Evolutionary conservation across 2,888 invertebrate species (phyloP).

Genomic region (Hemistola chrysoprasaria): DNA sequence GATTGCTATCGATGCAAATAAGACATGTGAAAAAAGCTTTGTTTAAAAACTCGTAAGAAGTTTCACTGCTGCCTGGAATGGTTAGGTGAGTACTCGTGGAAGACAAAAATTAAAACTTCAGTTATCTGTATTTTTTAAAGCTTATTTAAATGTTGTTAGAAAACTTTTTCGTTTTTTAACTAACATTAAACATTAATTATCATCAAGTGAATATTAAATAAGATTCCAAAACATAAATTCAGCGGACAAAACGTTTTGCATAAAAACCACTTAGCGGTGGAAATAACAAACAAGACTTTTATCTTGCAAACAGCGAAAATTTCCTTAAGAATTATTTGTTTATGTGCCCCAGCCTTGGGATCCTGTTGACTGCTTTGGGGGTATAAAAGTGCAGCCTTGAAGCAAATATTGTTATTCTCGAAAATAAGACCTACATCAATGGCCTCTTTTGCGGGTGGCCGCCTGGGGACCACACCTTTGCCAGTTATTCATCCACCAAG

Average conservation of each 20-base stretch:
- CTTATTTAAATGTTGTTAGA: too few species aligned
- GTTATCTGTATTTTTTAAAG: too few species aligned
- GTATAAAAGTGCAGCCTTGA: constrained; percentile 31
- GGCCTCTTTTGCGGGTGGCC: too few species aligned
- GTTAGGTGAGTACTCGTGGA: too few species aligned
- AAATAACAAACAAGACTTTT: constrained; percentile 12
- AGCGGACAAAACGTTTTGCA: constrained; percentile 12
- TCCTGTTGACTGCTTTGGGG: constrained; percentile 24
- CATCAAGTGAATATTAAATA: constrained; percentile 12
- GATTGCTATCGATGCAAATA: neutral
- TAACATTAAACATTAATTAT: constrained; percentile 11
- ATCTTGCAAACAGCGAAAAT: constrained; percentile 19
- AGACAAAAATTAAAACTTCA: too few species aligned
- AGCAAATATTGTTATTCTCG: constrained; percentile 28
- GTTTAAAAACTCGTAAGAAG: too few species aligned
- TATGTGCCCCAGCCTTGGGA: constrained; percentile 20
- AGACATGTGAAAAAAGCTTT: too few species aligned
- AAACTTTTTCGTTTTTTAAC: too few species aligned
- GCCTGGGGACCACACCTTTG: too few species aligned
- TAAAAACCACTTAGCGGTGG: constrained; percentile 17
- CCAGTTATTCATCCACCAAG: too few species aligned
- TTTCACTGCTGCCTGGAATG: too few species aligned
- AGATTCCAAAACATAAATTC: constrained; percentile 24
- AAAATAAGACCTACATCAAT: too few species aligned
- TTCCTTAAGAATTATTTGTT: constrained; percentile 17